phyloP scores from a whole-genome alignment of 92 coral and sea anemone species.

The Porites lobata region DNA sequence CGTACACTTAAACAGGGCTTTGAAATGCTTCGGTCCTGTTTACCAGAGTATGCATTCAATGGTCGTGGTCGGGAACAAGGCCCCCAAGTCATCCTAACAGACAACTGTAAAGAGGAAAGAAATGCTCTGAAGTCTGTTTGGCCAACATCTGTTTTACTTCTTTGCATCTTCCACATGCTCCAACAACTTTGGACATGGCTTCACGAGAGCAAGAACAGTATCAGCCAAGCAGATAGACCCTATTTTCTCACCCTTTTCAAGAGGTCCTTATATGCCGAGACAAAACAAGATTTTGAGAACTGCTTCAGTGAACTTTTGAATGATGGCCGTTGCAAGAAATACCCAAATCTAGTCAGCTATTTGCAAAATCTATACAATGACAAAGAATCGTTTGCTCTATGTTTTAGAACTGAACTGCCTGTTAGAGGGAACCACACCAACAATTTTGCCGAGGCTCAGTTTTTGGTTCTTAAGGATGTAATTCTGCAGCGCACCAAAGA shows the following conservation, averaged over 20 bases:
- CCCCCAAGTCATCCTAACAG: slow-evolving; percentile 57
- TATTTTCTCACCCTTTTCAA: slow-evolving; percentile 67
- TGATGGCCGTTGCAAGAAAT: slow-evolving; percentile 56
- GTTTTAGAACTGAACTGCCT: slow-evolving; percentile 61
- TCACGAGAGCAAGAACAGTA: slow-evolving; percentile 42
- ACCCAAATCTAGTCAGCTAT: too few relatives aligned
- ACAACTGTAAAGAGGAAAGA: slow-evolving; percentile 70
- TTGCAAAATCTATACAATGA: too few relatives aligned
- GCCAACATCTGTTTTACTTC: slow-evolving; percentile 52
- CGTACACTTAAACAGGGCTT: slow-evolving; percentile 65
- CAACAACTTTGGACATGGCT: slow-evolving; percentile 78
- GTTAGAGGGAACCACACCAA: slow-evolving; percentile 78
- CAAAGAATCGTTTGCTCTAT: slow-evolving; percentile 60
- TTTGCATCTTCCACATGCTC: slow-evolving; percentile 68
- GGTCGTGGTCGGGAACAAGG: slow-evolving; percentile 58
- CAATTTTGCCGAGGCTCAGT: slow-evolving; percentile 75
- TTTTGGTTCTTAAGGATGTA: slow-evolving; percentile 68
- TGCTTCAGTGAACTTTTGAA: slow-evolving; percentile 62
- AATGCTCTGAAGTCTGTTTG: slow-evolving; percentile 62
- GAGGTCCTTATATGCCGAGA: slow-evolving; percentile 62
- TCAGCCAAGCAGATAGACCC: slow-evolving; percentile 73
- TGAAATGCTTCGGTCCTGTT: slow-evolving; percentile 58
- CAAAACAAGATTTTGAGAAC: slow-evolving; percentile 60
- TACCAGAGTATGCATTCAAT: slow-evolving; percentile 67
- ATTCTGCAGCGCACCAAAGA: slow-evolving; percentile 56